A percentile compares a stretch with the other conserved stretches of the same genome.
Evolutionary conservation across 2,797 vertebrate species (phyloP).

Genomic region (Trachops cirrhosus): DNA sequence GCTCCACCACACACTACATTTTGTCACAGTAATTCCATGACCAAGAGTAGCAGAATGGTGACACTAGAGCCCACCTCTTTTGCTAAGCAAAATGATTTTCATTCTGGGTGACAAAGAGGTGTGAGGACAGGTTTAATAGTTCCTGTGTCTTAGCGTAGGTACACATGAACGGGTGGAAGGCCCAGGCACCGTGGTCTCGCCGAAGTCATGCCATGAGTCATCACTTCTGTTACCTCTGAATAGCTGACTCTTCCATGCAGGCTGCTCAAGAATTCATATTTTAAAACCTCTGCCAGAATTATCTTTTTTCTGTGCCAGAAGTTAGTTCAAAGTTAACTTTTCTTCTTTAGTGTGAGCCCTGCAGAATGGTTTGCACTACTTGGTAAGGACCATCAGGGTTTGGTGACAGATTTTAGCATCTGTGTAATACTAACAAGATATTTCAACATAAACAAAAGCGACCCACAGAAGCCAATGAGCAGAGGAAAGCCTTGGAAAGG

Average conservation of each 20-base stretch:
- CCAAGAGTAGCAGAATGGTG: not conserved
- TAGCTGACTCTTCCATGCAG: constrained; percentile 3
- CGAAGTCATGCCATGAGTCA: constrained; percentile 48
- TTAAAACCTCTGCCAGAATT: not conserved
- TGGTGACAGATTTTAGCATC: not conserved
- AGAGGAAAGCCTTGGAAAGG: not conserved
- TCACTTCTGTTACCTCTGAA: constrained; percentile 45
- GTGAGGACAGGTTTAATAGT: constrained; percentile 58
- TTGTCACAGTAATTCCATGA: not conserved
- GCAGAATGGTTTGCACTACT: not conserved
- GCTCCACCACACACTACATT: not conserved
- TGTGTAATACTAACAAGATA: not conserved
- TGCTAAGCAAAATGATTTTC: constrained; percentile 47
- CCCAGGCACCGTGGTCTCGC: not conserved
- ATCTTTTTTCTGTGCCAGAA: not conserved
- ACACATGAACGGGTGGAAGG: constrained; percentile 37
- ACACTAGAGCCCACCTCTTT: constrained; percentile 46
- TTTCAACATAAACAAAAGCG: not conserved
- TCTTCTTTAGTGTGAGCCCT: not conserved
- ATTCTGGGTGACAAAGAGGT: constrained; percentile 53
- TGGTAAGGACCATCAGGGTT: not conserved
- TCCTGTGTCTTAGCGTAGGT: constrained; percentile 27
- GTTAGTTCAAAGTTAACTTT: not conserved
- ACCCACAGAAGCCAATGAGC: not conserved
- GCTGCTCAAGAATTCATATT: not conserved